Conservation (phyloP, 2,888 invertebrate species). For the Drosophila gaucha region DNA sequence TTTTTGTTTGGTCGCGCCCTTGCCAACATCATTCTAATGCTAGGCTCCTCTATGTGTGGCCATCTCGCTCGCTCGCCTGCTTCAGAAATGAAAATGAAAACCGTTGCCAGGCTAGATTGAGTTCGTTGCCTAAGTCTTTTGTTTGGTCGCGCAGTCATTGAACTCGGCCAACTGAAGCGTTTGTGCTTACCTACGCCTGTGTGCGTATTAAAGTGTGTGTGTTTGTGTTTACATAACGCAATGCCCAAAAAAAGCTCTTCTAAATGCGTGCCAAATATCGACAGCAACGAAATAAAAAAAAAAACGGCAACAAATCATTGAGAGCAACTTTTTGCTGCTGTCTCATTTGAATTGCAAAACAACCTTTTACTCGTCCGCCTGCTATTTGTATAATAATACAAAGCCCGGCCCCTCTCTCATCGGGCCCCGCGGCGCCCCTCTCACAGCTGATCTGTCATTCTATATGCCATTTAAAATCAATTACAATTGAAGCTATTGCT, state of each 20-base stretch:
- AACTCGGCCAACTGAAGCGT: constrained; percentile 38
- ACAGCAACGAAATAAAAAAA: constrained; percentile 13
- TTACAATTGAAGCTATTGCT: constrained; percentile 32
- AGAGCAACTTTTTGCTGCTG: constrained; percentile 22
- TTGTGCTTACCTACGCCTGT: neutral
- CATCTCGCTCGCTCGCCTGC: constrained; percentile 30
- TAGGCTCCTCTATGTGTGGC: constrained; percentile 22
- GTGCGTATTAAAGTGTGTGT: neutral
- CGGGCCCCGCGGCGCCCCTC: constrained; percentile 7
- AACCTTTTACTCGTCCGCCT: constrained; percentile 13
- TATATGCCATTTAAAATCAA: constrained; percentile 47
- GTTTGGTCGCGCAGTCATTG: constrained; percentile 65
- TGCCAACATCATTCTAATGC: constrained; percentile 57
- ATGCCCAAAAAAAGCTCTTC: constrained; percentile 25
- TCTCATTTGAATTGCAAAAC: constrained; percentile 68
- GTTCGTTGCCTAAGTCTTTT: constrained; percentile 79
- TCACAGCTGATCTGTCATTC: constrained; percentile 20
- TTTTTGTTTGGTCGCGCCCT: constrained; percentile 69
- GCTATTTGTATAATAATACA: constrained; percentile 42
- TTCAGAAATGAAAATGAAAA: constrained; percentile 81
- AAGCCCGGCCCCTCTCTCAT: neutral
- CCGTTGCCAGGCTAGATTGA: constrained; percentile 67
- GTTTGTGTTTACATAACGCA: constrained; percentile 37
- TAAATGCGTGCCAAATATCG: constrained; percentile 53
- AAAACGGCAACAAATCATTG: constrained; percentile 13